Conservation (phyloP, 1,140 invertebrate genomes). For the Drosophila miranda region DNA sequence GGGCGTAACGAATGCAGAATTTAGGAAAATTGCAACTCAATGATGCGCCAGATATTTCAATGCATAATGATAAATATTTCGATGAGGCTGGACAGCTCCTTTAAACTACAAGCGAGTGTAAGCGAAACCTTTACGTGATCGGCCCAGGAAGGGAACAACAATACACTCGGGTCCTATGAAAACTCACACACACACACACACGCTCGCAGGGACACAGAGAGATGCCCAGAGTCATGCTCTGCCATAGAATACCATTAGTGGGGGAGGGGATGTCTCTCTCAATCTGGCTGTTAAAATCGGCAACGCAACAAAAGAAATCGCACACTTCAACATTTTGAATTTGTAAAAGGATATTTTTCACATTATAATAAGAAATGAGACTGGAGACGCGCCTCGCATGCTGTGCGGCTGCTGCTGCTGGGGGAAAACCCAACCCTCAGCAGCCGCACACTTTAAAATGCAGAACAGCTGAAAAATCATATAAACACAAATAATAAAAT, state of each 20-base stretch:
- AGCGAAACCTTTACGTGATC: constrained; percentile 59
- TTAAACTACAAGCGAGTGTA: constrained; percentile 26
- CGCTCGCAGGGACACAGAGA: constrained; percentile 1
- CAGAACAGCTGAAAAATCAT: constrained; percentile 82
- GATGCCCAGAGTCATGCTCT: too few relatives aligned
- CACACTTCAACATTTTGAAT: constrained; percentile 77
- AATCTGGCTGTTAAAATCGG: constrained; percentile 54
- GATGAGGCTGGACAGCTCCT: constrained; percentile 2
- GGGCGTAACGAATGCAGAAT: constrained; percentile 25
- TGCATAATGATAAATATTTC: constrained; percentile 62
- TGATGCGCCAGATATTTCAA: constrained; percentile 69
- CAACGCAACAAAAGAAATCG: constrained; percentile 76
- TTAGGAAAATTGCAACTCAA: constrained; percentile 56
- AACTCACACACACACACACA: constrained; percentile 22
- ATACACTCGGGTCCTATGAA: constrained; percentile 56
- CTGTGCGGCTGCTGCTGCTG: constrained; percentile 8
- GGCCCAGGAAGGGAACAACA: constrained; percentile 34
- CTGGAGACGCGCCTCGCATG: constrained; percentile 72
- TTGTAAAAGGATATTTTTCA: constrained; percentile 80
- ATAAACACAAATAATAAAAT: constrained; percentile 82
- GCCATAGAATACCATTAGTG: too few relatives aligned
- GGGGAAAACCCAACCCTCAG: background rate
- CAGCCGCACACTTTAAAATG: constrained; percentile 71
- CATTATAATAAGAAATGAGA: constrained; percentile 81
- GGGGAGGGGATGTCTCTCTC: background rate